Evolutionary conservation across 2,888 invertebrate genomes (phyloP).

Genomic region (Deroplatys truncata): DNA sequence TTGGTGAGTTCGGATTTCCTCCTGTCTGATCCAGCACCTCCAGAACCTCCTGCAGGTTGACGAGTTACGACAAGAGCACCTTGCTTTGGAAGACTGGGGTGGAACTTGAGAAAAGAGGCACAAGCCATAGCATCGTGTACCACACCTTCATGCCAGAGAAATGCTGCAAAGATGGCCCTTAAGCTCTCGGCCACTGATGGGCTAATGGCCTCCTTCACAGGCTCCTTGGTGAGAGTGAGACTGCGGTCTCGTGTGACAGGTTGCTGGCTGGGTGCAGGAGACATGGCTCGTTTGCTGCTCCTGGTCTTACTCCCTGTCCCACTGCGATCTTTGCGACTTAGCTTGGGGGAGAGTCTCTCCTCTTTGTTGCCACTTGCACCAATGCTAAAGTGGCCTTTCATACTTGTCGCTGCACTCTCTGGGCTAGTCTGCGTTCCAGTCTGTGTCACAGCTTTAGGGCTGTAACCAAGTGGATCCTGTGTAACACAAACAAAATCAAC

Average conservation of each 20-base stretch:
- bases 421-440: slow-evolving; percentile 70
- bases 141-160: slow-evolving; percentile 95
- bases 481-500: neutral
- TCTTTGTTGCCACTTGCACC: slow-evolving; percentile 51
- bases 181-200: slow-evolving; percentile 89
- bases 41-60: slow-evolving; percentile 36
- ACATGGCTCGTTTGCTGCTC: slow-evolving; percentile 43
- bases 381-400: slow-evolving; percentile 57
- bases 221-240: slow-evolving; percentile 45
- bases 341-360: slow-evolving; percentile 54
- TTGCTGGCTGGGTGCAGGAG: slow-evolving; percentile 40
- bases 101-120: slow-evolving; percentile 92
- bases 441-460: slow-evolving; percentile 52
- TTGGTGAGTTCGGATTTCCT: slow-evolving; percentile 49
- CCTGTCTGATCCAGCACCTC: slow-evolving; percentile 40
- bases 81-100: slow-evolving; percentile 79
- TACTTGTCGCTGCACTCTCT: slow-evolving; percentile 45
- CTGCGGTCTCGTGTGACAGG: neutral
- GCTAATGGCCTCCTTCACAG: slow-evolving; percentile 76
- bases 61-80: slow-evolving; percentile 71
- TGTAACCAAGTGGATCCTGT: slow-evolving; percentile 42
- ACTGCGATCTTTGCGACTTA: slow-evolving; percentile 52
- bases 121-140: slow-evolving; percentile 98
- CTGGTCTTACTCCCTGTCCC: slow-evolving; percentile 39
- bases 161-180: slow-evolving; percentile 92